Base-by-base conservation (phyloP, 2,797 vertebrate genomes). In the Anguilla obscura region DNA sequence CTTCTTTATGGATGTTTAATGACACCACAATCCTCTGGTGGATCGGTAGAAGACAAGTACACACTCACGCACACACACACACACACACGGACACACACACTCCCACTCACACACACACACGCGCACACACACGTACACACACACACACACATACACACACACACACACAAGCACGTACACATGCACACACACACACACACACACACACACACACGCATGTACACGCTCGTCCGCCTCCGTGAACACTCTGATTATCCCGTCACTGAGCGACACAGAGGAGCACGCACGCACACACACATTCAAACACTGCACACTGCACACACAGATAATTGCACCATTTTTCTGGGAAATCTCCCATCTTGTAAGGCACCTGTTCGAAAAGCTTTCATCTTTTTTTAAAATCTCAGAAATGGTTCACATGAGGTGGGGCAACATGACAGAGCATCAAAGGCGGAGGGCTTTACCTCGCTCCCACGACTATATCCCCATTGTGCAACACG, bases 191-290 rank as follows among this genome's bases (percentile, higher is more conserved):
- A n/a, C n/a, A n/a, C n/a, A n/a, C 95, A 83, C 95, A 89, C 95
- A 97, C 33, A 36, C 33, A 1, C 33, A 14, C 98, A 98, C 90
- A 94, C 93, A 60, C 33, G 1, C 33, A 56, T 36, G 36, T 36
- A 94, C 93, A 60, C 98, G 97, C 40, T 98, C 97, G 86, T 95
- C 95, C 30, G 94, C 95, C 90, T 97, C 96, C 9, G 98, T 99
- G 92, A 99, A 99, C 76, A 99, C 96, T 9, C 98, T 96, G 91
- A 99, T 97, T 90, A 98, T 95, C 80, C 98, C 98, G 93, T 99
- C 98, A 89, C 98, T 99, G 90, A 63, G 84, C 18, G 71, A 86
- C 33, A 88, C 24, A 89, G 33, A 79, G 36, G 10, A 79, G 30
- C 60, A 66, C 60, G 6, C 18, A 63, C 60, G 7, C 60, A 66